Evolutionary conservation across 2,888 invertebrate species (phyloP).

Genomic region (Drosophila borealis): DNA sequence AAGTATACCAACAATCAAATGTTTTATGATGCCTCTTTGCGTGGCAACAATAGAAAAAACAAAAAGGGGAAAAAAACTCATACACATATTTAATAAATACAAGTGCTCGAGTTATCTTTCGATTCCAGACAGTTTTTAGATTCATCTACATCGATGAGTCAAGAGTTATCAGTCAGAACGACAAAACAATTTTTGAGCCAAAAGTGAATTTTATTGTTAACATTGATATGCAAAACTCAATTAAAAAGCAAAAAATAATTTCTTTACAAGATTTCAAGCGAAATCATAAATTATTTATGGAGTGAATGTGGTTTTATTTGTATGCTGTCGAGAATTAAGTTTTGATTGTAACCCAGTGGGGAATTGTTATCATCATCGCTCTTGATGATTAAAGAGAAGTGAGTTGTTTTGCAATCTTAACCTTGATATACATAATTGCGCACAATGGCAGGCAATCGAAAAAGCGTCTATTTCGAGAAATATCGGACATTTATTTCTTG

Average conservation of each 20-base stretch:
- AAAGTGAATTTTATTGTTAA: neutral
- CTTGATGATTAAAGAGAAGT: neutral
- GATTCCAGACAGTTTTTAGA: neutral
- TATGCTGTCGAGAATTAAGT: neutral
- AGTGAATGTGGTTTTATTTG: neutral
- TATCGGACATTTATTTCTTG: neutral
- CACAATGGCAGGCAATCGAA: constrained; percentile 61
- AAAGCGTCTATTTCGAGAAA: constrained; percentile 32
- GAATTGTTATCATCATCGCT: constrained; percentile 7
- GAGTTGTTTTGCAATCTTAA: constrained; percentile 52
- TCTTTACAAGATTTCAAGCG: neutral
- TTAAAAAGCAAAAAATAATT: neutral
- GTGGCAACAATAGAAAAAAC: neutral
- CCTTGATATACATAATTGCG: constrained; percentile 72
- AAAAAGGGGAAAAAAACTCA: neutral
- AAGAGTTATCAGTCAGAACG: neutral
- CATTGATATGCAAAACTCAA: neutral
- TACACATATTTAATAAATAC: neutral
- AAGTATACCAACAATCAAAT: neutral
- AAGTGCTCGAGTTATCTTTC: neutral
- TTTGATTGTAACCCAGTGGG: neutral
- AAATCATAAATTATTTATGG: neutral
- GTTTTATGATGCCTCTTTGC: neutral
- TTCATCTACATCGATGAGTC: neutral
- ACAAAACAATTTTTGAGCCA: neutral